Conservation (phyloP, 2,888 invertebrate species). For the Himalopsyche tibetana region DNA sequence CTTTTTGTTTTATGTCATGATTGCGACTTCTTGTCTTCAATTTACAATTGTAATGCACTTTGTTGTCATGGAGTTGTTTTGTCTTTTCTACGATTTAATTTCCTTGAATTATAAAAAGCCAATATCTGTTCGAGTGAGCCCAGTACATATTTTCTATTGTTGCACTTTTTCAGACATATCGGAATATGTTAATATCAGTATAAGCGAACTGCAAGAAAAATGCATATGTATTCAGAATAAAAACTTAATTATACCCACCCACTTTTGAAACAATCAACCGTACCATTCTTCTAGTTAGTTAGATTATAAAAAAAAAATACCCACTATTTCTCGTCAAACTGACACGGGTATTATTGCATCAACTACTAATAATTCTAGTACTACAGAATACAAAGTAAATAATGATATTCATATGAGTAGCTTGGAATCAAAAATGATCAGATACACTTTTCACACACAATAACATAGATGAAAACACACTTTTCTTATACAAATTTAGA, state of each 20-base stretch:
- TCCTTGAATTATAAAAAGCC: slow-evolving; percentile 15
- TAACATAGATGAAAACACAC: too few species aligned
- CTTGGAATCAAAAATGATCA: too few species aligned
- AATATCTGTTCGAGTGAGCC: not conserved
- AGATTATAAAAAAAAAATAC: too few species aligned
- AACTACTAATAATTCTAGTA: too few species aligned
- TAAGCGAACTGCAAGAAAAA: not conserved
- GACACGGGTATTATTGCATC: too few species aligned
- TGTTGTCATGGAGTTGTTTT: not conserved
- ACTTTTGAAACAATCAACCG: not conserved
- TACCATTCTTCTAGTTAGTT: not conserved
- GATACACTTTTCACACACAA: too few species aligned
- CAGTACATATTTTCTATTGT: not conserved
- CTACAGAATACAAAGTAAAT: too few species aligned
- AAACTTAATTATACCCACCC: not conserved
- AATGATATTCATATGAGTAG: too few species aligned
- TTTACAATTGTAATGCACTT: not conserved
- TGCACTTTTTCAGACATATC: not conserved
- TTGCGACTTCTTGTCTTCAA: not conserved
- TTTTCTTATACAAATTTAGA: too few species aligned
- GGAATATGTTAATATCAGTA: not conserved
- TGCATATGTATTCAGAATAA: not conserved
- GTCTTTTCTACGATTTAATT: not conserved
- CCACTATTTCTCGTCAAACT: too few species aligned
- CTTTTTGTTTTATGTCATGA: too few species aligned